Evolutionary conservation across 2,888 invertebrate genomes (phyloP), one percentile per base, ranked within the genome.

Genomic region (Tanaodytes sp.): DNA sequence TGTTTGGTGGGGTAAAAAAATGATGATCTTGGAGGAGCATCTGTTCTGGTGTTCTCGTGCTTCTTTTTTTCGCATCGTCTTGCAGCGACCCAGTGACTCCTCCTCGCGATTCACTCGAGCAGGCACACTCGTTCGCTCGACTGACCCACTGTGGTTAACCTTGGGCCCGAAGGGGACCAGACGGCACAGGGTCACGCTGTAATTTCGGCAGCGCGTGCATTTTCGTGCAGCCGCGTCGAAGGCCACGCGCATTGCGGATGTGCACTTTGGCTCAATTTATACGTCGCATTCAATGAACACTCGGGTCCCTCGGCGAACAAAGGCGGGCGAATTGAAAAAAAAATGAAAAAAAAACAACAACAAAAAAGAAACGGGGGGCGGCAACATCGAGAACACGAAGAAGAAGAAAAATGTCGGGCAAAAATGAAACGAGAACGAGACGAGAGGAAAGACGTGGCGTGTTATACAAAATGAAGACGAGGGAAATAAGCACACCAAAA

Each of bases 81-180:
- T 66, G 55, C 64, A 48, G 62, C 62, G 69, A 67, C 68, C 72
- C 65, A 65, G 65, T 65, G 72, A 68, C 72, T 65, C 64, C n/a
- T n/a, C n/a, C 54, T 62, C 51, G 43, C 73, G 55, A 67, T 67
- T 45, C 63, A 69, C 66, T 71, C 52, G 46, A 61, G 66, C 66
- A 65, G 68, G 45, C 64, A 49, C 68, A 46, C 71, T 62, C 66
- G 52, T 31, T 71, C 65, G 67, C 61, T 70, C 73, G 70, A 67
- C 73, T 71, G 73, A 73, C 73, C 71, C 71, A 71, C 71, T 71
- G 73, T 62, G 65, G 57, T 62, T 73, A 71, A 73, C 73, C 73
- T 73, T 68, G 73, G 68, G 73, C 45, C 67, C 67, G 61, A 71
- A 70, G 70, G 71, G 68, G 65, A 42, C 66, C 69, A 64, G 68